Conservation (phyloP, 2,113 vertebrate genomes). For the Salvelinus sp. region DNA sequence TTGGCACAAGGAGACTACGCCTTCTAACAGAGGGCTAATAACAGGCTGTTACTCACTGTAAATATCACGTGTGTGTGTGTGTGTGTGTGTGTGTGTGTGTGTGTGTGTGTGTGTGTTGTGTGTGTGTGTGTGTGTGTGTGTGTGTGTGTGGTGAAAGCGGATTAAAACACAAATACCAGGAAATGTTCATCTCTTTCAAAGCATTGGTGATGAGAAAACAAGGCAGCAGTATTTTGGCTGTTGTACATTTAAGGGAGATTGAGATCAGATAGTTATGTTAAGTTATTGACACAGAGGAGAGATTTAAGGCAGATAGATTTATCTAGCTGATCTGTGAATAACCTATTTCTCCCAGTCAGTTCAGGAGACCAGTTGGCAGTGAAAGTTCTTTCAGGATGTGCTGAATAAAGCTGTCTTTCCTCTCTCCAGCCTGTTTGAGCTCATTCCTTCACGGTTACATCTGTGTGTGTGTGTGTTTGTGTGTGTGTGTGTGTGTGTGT, state of each 20-base stretch:
- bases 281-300: constrained; percentile 20
- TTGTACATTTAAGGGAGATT: background rate
- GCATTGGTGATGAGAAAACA: background rate
- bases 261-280: background rate
- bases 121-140: no score
- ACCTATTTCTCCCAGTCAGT: background rate
- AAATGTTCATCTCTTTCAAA: background rate
- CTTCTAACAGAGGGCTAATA: constrained; percentile 19
- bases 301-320: constrained; percentile 22
- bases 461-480: background rate
- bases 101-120: no score
- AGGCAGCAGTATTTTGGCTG: background rate
- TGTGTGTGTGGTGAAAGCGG: no score
- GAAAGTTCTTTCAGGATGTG: constrained; percentile 11
- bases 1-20: constrained; percentile 33
- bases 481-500: no score
- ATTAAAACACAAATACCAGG: no score
- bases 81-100: no score
- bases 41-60: constrained; percentile 13
- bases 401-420: constrained; percentile 31
- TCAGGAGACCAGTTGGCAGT: constrained; percentile 32
- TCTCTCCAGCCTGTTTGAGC: constrained; percentile 15
- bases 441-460: background rate
- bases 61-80: background rate
- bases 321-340: constrained; percentile 34